Evolutionary conservation across 1,140 invertebrate genomes (phyloP).

Genomic region (Coelopa frigida): DNA sequence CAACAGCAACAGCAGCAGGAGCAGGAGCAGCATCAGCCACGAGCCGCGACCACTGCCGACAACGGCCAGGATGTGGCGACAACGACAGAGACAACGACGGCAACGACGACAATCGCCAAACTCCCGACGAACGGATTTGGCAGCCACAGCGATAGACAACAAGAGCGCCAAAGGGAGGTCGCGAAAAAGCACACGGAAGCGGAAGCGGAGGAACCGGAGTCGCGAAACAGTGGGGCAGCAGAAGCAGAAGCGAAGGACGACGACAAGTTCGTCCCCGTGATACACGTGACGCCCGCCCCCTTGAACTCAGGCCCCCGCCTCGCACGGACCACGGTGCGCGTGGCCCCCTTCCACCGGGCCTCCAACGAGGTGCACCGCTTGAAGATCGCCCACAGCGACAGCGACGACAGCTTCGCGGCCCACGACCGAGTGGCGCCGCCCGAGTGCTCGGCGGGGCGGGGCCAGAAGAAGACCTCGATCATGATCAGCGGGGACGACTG

Average conservation of each 20-base stretch:
- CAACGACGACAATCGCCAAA: neutral
- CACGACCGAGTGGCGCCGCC: neutral
- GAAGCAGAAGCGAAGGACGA: conserved; percentile 9
- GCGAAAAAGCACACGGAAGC: neutral
- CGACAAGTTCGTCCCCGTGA: neutral
- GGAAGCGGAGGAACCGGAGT: conserved; percentile 2
- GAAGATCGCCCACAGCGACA: conserved; percentile 49
- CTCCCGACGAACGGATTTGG: neutral
- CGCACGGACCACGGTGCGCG: conserved; percentile 35
- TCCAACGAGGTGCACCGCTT: conserved; percentile 50
- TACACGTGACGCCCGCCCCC: conserved; percentile 13
- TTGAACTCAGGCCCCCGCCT: no score
- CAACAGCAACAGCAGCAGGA: neutral
- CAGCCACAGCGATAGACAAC: conserved; percentile 1
- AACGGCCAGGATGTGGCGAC: conserved; percentile 1
- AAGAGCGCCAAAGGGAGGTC: neutral
- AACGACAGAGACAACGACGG: conserved; percentile 5
- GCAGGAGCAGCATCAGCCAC: neutral
- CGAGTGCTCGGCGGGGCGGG: conserved; percentile 21
- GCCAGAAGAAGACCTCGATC: conserved; percentile 63
- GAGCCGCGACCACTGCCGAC: conserved; percentile 4
- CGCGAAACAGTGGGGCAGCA: neutral
- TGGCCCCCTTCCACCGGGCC: conserved; percentile 38
- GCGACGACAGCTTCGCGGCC: conserved; percentile 5
- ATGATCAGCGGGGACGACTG: conserved; percentile 66